A percentile compares a stretch with the other conserved stretches of the same genome.
Conservation (phyloP, 2,888 invertebrate species). For the Chaetogeoica ovagalla region DNA sequence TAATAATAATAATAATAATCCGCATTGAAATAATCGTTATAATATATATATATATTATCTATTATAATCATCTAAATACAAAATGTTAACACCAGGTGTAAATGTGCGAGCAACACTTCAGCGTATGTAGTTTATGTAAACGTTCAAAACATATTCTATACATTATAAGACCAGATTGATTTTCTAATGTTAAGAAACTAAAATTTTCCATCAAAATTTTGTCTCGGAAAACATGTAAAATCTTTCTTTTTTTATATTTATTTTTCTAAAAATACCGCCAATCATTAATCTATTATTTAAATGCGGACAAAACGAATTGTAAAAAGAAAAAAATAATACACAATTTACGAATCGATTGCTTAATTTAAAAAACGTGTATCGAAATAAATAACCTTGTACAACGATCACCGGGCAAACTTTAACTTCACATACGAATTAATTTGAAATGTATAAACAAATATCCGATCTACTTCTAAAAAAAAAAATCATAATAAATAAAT, state of each 20-base stretch:
- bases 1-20: background rate
- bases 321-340: background rate
- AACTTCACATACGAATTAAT: conserved; percentile 8
- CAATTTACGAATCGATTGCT: background rate
- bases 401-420: background rate
- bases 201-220: too few relatives aligned
- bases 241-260: too few relatives aligned
- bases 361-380: conserved; percentile 18
- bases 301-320: background rate
- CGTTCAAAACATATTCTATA: too few relatives aligned
- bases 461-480: background rate
- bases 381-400: conserved; percentile 9
- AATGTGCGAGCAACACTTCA: background rate
- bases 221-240: too few relatives aligned
- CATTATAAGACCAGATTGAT: too few relatives aligned
- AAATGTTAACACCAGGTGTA: background rate
- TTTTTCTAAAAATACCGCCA: too few relatives aligned
- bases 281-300: background rate
- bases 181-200: too few relatives aligned
- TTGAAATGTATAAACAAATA: too few relatives aligned
- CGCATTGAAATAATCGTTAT: background rate
- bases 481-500: too few relatives aligned
- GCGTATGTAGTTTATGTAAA: too few relatives aligned
- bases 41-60: background rate
- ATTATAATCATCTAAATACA: background rate